Evolutionary conservation across 2,888 invertebrate species (phyloP).

Genomic region (Leptinotarsa tumamoca): DNA sequence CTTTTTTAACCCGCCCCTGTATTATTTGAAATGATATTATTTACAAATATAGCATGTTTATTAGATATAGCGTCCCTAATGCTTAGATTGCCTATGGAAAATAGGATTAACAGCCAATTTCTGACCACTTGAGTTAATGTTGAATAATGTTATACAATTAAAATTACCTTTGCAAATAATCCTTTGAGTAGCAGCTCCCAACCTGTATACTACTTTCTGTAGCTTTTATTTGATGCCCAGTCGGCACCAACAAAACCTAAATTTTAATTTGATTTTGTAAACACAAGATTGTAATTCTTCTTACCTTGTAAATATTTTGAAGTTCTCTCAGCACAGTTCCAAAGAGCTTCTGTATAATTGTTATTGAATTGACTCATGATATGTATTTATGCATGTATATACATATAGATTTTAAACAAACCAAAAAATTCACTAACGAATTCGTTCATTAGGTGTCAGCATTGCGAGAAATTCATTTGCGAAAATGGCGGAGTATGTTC

Average conservation of each 20-base stretch:
- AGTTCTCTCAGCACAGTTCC: no score
- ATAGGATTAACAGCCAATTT: constrained; percentile 26
- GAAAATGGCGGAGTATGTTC: constrained; percentile 74
- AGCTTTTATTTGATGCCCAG: not conserved
- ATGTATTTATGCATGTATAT: not conserved
- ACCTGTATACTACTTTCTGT: constrained; percentile 55
- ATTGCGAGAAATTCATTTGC: constrained; percentile 71
- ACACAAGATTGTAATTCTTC: no score
- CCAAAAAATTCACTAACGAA: no score
- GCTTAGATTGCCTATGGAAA: constrained; percentile 24
- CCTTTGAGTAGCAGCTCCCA: not conserved
- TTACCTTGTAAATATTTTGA: no score
- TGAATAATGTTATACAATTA: not conserved
- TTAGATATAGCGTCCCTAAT: constrained; percentile 2
- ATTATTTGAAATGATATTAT: not conserved
- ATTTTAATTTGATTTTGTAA: no score
- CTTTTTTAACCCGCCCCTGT: no score
- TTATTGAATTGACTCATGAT: not conserved
- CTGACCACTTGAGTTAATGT: constrained; percentile 27
- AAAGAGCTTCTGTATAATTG: no score
- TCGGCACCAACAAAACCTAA: constrained; percentile 45
- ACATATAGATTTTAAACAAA: constrained; percentile 38
- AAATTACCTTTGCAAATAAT: not conserved
- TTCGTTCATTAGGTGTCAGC: constrained; percentile 67
- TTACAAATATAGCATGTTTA: not conserved